These are phyloP conservation scores for Ennomos fuscantarius DNA, from an alignment of 2,888 invertebrate species.

Conservation along the genomic window DNA sequence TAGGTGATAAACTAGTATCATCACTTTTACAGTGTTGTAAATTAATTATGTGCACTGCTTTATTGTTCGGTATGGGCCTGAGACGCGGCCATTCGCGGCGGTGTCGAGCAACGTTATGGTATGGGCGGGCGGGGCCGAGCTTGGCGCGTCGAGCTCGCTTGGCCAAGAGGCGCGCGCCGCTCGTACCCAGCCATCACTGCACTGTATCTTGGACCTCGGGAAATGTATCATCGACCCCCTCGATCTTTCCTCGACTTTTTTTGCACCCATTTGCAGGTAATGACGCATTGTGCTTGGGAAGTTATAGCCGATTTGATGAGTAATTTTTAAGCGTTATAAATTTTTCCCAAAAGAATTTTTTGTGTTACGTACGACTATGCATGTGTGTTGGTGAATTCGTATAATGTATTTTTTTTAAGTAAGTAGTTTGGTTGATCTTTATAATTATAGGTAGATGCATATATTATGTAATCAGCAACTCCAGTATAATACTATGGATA, in stretches of 20 bases:
- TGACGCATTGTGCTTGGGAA: constrained; percentile 35
- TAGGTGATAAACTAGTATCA: constrained; percentile 82
- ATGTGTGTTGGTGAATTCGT: neutral
- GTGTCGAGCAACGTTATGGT: constrained; percentile 65
- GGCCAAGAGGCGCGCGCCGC: constrained; percentile 64
- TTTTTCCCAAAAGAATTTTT: constrained; percentile 3
- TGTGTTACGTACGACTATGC: neutral
- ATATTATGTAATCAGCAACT: too few relatives aligned
- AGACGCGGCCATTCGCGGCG: constrained; percentile 73
- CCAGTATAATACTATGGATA: too few relatives aligned
- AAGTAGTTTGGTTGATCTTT: too few relatives aligned
- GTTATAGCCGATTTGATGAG: constrained; percentile 34
- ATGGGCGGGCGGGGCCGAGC: constrained; percentile 72
- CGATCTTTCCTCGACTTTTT: constrained; percentile 42
- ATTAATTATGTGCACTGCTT: constrained; percentile 79
- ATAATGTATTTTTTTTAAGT: neutral
- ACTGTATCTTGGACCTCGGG: constrained; percentile 50
- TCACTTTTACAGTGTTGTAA: constrained; percentile 82
- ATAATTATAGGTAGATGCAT: too few relatives aligned
- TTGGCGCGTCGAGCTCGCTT: constrained; percentile 44
- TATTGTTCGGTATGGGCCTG: constrained; percentile 49
- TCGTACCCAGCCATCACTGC: constrained; percentile 12
- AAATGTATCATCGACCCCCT: constrained; percentile 48
- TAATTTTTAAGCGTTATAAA: constrained; percentile 29
- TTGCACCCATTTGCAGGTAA: constrained; percentile 41